Percentiles rank a stretch among this genome's conserved stretches.
Evolutionary conservation across 2,797 vertebrate species (phyloP).

Genomic region (Poecilia velifera): DNA sequence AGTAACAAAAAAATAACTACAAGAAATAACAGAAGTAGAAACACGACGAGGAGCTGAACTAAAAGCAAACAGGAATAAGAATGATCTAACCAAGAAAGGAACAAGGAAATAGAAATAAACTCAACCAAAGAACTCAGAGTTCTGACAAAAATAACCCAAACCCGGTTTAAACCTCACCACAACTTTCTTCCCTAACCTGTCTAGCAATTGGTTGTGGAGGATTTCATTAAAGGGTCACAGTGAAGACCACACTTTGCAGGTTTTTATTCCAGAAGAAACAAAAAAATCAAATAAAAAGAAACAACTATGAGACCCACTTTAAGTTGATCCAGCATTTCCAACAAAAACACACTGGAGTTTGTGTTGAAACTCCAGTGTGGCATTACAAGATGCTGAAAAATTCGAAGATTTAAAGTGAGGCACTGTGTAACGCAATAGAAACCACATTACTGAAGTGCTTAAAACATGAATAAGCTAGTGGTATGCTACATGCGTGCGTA

Average conservation of each 20-base stretch:
- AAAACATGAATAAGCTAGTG: slow-evolving; percentile 51
- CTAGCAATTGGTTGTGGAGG: not conserved
- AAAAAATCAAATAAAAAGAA: not conserved
- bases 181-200: not conserved
- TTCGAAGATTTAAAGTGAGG: not conserved
- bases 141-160: not conserved
- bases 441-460: slow-evolving; percentile 54
- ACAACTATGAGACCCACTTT: not conserved
- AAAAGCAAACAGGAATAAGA: too few relatives aligned
- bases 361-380: not conserved
- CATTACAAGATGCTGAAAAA: not conserved
- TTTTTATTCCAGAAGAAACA: not conserved
- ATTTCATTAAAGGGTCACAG: not conserved
- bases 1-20: too few relatives aligned
- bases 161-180: not conserved
- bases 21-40: too few relatives aligned
- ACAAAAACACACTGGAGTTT: not conserved
- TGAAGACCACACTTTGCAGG: not conserved
- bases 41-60: too few relatives aligned
- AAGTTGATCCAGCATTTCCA: not conserved
- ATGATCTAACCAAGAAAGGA: not conserved
- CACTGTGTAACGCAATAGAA: slow-evolving; percentile 42
- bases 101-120: too few relatives aligned
- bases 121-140: too few relatives aligned
- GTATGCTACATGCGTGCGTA: slow-evolving; percentile 30